These are phyloP conservation scores for Diprion similis DNA, from an alignment of 1,140 invertebrate species.

Conservation along the genomic window DNA sequence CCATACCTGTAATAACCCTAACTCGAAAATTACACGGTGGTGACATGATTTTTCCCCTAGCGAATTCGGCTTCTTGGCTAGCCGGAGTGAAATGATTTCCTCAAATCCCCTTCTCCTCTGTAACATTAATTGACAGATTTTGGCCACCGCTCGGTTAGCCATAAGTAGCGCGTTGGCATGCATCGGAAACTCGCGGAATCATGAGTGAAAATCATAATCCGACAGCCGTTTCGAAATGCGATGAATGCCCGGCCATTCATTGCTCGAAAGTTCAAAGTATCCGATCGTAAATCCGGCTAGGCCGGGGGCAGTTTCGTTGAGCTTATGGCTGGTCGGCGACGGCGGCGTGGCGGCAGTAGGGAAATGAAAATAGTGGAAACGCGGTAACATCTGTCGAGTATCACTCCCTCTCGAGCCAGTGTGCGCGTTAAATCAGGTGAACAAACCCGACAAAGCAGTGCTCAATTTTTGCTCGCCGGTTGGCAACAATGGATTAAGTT, in stretches of 20 bases:
- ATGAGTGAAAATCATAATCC: conserved; percentile 26
- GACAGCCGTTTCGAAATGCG: conserved; percentile 34
- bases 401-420: conserved; percentile 51
- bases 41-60: not conserved
- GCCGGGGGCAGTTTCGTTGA: conserved; percentile 42
- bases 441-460: conserved; percentile 36
- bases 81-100: too few species aligned
- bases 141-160: not conserved
- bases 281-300: not conserved
- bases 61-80: too few species aligned
- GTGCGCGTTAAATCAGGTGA: conserved; percentile 58
- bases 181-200: not conserved
- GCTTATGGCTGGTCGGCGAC: conserved; percentile 37
- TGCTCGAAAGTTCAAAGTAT: conserved; percentile 42
- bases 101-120: too few species aligned
- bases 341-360: not conserved
- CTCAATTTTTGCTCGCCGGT: conserved; percentile 17
- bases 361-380: conserved; percentile 33
- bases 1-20: not conserved
- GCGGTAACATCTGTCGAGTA: conserved; percentile 57
- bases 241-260: conserved; percentile 26
- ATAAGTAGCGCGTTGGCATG: too few species aligned
- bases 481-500: conserved; percentile 19
- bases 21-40: not conserved
- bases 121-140: conserved; percentile 1